A percentile compares a stretch with the other conserved stretches of the same genome.
phyloP scores from a whole-genome alignment of 2,113 vertebrate genomes.

The Cranoglanis bouderius region DNA sequence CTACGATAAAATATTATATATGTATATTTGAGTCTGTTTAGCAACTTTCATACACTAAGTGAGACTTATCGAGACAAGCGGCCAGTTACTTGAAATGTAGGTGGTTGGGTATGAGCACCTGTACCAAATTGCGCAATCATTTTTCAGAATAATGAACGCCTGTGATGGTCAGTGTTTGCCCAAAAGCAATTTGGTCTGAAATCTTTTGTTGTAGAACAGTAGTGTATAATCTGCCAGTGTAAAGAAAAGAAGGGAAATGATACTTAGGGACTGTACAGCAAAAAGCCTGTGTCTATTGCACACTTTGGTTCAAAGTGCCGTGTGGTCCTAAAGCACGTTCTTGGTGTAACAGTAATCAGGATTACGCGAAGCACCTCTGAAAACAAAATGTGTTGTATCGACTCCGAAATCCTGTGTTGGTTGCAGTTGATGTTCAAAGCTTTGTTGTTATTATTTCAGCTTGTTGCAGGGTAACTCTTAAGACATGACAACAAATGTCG shows the following conservation, averaged over 20 bases:
- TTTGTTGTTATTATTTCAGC: background rate
- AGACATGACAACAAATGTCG: background rate
- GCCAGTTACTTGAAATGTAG: background rate
- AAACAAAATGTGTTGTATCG: background rate
- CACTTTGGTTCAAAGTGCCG: background rate
- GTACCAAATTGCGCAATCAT: background rate
- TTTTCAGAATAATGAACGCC: background rate
- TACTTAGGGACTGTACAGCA: background rate
- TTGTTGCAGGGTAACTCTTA: background rate
- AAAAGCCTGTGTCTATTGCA: background rate
- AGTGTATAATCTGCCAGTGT: background rate
- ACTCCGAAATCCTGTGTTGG: background rate
- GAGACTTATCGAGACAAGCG: background rate
- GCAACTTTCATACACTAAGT: slow-evolving; percentile 28
- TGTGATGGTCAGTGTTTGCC: background rate
- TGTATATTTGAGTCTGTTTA: background rate
- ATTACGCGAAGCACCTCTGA: background rate
- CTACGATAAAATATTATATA: background rate
- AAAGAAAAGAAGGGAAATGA: slow-evolving; percentile 37
- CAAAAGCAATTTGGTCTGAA: background rate
- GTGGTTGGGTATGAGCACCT: background rate
- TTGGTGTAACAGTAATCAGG: background rate
- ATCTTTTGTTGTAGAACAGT: background rate
- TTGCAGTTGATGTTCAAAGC: background rate
- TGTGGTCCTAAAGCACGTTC: background rate